Evolutionary conservation across 2,888 invertebrate species (phyloP).

Genomic region (Crossocerus cetratus): DNA sequence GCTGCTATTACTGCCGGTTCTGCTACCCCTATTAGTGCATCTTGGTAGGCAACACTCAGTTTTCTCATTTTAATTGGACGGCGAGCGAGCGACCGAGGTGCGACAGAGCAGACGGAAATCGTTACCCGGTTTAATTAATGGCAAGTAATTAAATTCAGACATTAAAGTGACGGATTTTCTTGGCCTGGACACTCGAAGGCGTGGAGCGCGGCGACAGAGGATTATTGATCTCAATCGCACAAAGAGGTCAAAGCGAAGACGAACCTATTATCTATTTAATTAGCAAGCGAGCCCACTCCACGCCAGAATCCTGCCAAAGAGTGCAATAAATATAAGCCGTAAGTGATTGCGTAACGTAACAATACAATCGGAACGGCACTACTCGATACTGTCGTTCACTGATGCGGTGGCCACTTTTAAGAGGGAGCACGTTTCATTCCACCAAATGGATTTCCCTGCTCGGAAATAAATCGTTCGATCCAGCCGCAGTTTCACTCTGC

Average conservation of each 20-base stretch:
- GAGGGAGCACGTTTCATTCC: constrained; percentile 4
- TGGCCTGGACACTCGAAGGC: constrained; percentile 1
- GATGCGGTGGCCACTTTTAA: neutral
- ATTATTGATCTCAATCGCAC: constrained; percentile 15
- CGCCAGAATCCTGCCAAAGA: too few species aligned
- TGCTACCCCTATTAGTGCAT: neutral
- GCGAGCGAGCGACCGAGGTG: neutral
- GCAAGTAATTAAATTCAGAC: constrained; percentile 27
- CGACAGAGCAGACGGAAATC: constrained; percentile 7
- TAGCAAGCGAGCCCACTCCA: constrained; percentile 1
- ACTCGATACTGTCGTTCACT: neutral
- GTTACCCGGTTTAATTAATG: constrained; percentile 30
- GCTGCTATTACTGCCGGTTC: neutral
- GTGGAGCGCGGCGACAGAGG: constrained; percentile 4
- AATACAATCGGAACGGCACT: neutral
- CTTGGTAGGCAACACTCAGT: neutral
- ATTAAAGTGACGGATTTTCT: constrained; percentile 6
- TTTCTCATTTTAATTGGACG: constrained; percentile 18
- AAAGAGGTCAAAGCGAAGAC: neutral
- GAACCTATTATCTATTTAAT: constrained; percentile 18
- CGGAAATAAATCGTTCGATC: constrained; percentile 9
- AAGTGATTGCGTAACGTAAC: too few species aligned
- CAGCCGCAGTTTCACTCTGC: neutral
- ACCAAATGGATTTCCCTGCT: neutral
- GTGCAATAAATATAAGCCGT: too few species aligned